A percentile compares a stretch with the other conserved stretches of the same genome.
These are phyloP conservation scores for Brachyrhaphis roseni DNA, from an alignment of 2,797 vertebrate species.

Conservation along the genomic window DNA sequence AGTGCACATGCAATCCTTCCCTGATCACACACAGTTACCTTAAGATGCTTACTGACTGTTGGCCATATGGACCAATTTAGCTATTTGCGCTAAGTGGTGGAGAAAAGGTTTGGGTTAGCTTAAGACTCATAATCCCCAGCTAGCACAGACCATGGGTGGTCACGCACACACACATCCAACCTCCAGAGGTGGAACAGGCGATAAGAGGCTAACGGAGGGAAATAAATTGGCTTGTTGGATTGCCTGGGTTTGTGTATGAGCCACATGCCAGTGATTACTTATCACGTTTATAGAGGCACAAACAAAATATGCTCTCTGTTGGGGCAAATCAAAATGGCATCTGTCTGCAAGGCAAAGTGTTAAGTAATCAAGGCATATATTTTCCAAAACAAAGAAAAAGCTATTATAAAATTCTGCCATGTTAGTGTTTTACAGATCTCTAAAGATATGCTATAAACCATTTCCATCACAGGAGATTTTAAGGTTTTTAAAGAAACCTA, in stretches of 20 bases:
- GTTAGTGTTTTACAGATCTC: not conserved
- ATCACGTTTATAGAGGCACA: constrained; percentile 5
- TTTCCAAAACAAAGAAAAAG: not conserved
- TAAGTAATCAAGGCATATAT: not conserved
- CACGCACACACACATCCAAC: constrained; percentile 66
- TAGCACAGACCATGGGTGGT: constrained; percentile 78
- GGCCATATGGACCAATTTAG: constrained; percentile 74
- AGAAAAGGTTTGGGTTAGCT: constrained; percentile 71
- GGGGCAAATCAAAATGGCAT: not conserved
- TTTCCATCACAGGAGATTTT: not conserved
- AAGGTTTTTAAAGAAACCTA: not conserved
- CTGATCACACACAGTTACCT: constrained; percentile 42
- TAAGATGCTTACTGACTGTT: constrained; percentile 62
- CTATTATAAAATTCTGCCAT: not conserved
- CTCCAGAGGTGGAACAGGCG: constrained; percentile 54
- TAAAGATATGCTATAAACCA: not conserved
- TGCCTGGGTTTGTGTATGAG: constrained; percentile 52
- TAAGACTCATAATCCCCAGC: constrained; percentile 75
- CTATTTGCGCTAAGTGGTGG: constrained; percentile 72
- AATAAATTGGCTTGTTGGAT: constrained; percentile 46
- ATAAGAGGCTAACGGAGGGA: constrained; percentile 34
- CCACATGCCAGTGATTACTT: constrained; percentile 52
- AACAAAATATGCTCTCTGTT: not conserved
- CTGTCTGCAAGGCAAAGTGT: not conserved
- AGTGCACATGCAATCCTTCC: not conserved